Base-by-base conservation (phyloP, 2,888 invertebrate genomes). In the Congeria kusceri region DNA sequence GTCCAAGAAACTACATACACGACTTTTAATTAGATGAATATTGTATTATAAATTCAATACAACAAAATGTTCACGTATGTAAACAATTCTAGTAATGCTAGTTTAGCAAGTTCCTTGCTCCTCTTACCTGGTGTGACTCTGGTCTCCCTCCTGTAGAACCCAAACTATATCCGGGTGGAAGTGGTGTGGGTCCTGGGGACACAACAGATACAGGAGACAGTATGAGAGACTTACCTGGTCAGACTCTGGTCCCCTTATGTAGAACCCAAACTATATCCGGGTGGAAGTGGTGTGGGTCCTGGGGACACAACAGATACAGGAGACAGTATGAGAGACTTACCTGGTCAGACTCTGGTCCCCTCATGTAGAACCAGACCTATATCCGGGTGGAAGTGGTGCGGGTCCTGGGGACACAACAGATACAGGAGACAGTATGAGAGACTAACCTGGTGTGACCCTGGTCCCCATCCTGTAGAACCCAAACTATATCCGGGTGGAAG, bases 121-220 rank as follows among this genome's bases (percentile, higher is more conserved):
- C 46, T 46, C 61, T 78, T 85, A 94, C 94, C 94, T 96, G 18
- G 95, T 95, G 15, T 96, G 95, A 89, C 96, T 96, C 39, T 95
- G 94, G 82, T 97, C 95, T 0, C 98, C 98, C 78, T 95, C 95
- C 83, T 96, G 95, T 18, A 99, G 94, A 87, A 96, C 95, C 49
- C 95, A 95, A 1, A 97, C 95, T 65, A 97, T 95, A 74, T 95
- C 95, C 0, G 98, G 98, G 93, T 97, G 97, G 92, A 98, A 98
- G 80, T 96, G 96, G 64, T 95, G 95, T 0, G 96, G 95, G 90
- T 97, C 96, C 32, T 32, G 32, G 11, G 32, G 32, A 32, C 32
- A 4, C 32, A 32, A 4, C 32, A 32, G 4, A 32, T 32, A 4
- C 32, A 32, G 32, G n/a, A n/a, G n/a, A n/a, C n/a, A n/a, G n/a